phyloP scores from a whole-genome alignment of 2,113 vertebrate species.

The Gila orcuttii region DNA sequence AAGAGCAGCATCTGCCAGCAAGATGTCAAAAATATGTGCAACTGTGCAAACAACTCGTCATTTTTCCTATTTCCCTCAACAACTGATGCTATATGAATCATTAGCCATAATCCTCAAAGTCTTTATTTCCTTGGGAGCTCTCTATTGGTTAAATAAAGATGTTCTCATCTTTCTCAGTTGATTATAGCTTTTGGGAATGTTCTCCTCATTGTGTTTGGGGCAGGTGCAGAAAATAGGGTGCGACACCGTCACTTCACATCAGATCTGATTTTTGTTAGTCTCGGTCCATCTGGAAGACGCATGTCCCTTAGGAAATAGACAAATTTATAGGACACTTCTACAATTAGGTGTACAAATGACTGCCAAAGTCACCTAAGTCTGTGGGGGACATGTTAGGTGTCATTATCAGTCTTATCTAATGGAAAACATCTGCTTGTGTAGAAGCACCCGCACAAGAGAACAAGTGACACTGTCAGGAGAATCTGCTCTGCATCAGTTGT shows the following conservation, averaged over 20 bases:
- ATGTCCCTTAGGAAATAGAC: slow-evolving; percentile 36
- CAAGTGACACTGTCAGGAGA: slow-evolving; percentile 43
- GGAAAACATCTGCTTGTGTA: slow-evolving; percentile 54
- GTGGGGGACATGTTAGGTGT: slow-evolving; percentile 42
- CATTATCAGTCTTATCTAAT: slow-evolving; percentile 48
- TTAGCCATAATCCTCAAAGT: neutral
- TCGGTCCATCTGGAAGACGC: slow-evolving; percentile 18
- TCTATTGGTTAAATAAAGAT: slow-evolving; percentile 20
- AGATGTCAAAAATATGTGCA: slow-evolving; percentile 10
- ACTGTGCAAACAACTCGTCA: neutral
- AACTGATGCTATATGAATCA: neutral
- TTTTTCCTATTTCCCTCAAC: neutral
- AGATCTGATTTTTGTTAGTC: slow-evolving; percentile 29
- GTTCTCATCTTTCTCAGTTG: slow-evolving; percentile 1
- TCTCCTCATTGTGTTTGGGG: neutral
- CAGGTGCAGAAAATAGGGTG: slow-evolving; percentile 15
- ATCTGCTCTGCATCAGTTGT: slow-evolving; percentile 35
- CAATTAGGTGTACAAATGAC: slow-evolving; percentile 53
- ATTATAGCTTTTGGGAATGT: slow-evolving; percentile 26
- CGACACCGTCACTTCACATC: neutral
- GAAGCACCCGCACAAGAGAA: slow-evolving; percentile 40
- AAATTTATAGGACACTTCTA: slow-evolving; percentile 47
- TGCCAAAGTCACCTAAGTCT: slow-evolving; percentile 46
- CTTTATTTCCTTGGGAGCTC: neutral
- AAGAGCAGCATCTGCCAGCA: slow-evolving; percentile 4